phyloP scores from a whole-genome alignment of 2,888 invertebrate genomes.

The Parnassius orleans region DNA sequence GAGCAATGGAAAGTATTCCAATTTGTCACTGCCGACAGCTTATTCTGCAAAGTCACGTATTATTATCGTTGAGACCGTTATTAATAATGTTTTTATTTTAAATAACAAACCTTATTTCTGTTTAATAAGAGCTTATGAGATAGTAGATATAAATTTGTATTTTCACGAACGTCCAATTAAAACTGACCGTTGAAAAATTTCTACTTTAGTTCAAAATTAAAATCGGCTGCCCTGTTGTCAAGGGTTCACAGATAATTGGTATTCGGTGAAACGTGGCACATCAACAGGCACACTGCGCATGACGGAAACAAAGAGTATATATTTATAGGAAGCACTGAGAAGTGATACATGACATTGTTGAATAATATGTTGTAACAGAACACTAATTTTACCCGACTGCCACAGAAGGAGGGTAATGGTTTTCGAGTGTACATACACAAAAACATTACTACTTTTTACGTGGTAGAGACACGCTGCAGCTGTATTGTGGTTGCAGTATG shows the following conservation, averaged over 20 bases:
- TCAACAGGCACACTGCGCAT: constrained; percentile 11
- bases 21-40: constrained; percentile 23
- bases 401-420: too few species aligned
- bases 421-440: too few species aligned
- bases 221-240: neutral
- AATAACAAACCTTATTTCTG: neutral
- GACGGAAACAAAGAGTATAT: constrained; percentile 17
- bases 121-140: neutral
- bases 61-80: constrained; percentile 12
- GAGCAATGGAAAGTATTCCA: constrained; percentile 23
- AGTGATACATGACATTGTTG: too few species aligned
- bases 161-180: constrained; percentile 17
- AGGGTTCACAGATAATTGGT: constrained; percentile 16
- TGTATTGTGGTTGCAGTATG: too few species aligned
- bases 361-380: too few species aligned
- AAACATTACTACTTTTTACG: too few species aligned
- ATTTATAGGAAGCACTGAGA: neutral
- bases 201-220: constrained; percentile 1
- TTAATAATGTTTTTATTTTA: neutral
- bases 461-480: too few species aligned
- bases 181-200: constrained; percentile 19
- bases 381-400: too few species aligned
- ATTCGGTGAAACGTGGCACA: constrained; percentile 14
- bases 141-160: constrained; percentile 8
- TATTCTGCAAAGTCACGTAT: constrained; percentile 24